Conservation (phyloP, 2,888 invertebrate genomes). For the Cataglyphis albicans region DNA sequence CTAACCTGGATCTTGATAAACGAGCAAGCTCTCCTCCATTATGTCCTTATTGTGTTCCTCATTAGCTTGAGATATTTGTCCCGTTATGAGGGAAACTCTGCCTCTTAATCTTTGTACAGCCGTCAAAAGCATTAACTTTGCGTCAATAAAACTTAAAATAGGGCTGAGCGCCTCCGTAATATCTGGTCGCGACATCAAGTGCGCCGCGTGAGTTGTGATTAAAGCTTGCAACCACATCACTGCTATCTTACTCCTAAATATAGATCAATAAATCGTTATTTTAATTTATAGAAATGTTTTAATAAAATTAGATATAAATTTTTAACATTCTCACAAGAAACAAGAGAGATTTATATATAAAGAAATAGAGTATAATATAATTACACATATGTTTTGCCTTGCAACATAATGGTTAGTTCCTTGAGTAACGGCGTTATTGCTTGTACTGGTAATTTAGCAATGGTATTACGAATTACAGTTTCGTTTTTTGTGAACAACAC, state of each 20-base stretch:
- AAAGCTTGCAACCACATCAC: constrained; percentile 88
- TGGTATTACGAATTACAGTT: constrained; percentile 90
- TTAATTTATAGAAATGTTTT: constrained; percentile 19
- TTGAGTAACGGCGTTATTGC: constrained; percentile 91
- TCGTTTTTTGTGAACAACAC: constrained; percentile 91
- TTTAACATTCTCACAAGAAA: not conserved
- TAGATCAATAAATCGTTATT: constrained; percentile 7
- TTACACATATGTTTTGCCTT: constrained; percentile 90
- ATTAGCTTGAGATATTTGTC: constrained; percentile 86
- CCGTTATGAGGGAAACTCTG: constrained; percentile 88
- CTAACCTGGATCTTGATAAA: constrained; percentile 88
- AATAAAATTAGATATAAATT: not conserved
- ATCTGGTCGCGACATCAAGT: constrained; percentile 89
- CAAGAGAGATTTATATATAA: constrained; percentile 8
- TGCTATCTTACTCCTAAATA: constrained; percentile 87
- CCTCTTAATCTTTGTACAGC: constrained; percentile 88
- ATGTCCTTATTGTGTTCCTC: constrained; percentile 85
- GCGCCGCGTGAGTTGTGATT: constrained; percentile 88
- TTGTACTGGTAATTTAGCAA: constrained; percentile 91
- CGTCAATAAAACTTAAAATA: constrained; percentile 88
- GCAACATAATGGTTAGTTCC: constrained; percentile 90
- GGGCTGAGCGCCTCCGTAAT: constrained; percentile 87
- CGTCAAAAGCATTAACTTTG: constrained; percentile 87
- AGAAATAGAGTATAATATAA: constrained; percentile 76
- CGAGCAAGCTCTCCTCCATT: constrained; percentile 86